Base-by-base conservation (phyloP, 2,888 invertebrate species). In the Phengaris arion region DNA sequence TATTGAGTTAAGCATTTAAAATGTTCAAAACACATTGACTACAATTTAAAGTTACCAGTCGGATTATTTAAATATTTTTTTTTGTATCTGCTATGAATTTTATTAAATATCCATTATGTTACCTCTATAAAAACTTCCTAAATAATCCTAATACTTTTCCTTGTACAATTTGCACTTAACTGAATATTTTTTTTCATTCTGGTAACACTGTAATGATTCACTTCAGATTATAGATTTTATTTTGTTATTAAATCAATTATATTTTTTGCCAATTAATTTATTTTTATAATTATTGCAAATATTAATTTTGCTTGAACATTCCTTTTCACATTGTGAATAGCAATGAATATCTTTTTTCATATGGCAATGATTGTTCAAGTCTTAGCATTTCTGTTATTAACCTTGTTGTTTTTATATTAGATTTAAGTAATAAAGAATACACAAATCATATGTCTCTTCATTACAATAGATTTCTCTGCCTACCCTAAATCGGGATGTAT, bases 331-430 rank as follows among this genome's bases (percentile, higher is more conserved):
- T 75, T 76, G 74, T 77, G 78, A 77, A 77, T 74, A 76, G 78
- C 77, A 76, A 78, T 76, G 75, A 76, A 76, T 74, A 73, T 79
- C 75, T 81, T 82, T 77, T 78, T 79, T 79, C 72, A 72, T 80
- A 79, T 57, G 57, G 73, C 77, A 79, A 76, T 81, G 74, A 79
- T 79, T 78, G 77, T 79, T 78, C 77, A 80, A 77, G 83, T 77
- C 80, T 82, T 87, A 88, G 86, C 85, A 88, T 88, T 87, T 75
- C 88, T 87, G 83, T 86, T 86, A 81, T 82, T 78, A 84, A 82
- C 85, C 81, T 77, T 77, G 82, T 82, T 83, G 83, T 79, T 81
- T 81, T 85, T 87, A 87, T 85, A 77, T 80, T 88, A 87, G 82
- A 84, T 86, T 74, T 88, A 83, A 85, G 76, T 79, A 78, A 80